Evolutionary conservation across 2,113 vertebrate genomes (phyloP).

Genomic region (Tylochromis polylepis): DNA sequence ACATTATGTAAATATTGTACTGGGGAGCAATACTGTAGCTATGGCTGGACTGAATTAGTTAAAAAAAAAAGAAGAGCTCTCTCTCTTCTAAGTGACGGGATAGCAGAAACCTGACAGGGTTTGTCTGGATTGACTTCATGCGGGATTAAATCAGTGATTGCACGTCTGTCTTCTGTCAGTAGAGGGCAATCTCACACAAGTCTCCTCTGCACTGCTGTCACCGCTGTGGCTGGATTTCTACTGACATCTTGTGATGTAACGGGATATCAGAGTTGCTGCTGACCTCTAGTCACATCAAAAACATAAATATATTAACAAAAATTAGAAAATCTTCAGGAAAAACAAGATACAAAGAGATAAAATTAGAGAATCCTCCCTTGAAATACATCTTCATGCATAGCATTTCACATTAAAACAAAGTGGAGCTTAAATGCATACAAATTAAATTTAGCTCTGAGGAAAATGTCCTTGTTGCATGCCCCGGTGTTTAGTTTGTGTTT

Average conservation of each 20-base stretch:
- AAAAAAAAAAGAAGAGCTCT: background rate
- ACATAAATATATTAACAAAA: background rate
- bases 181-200: slow-evolving; percentile 8
- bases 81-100: background rate
- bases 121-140: background rate
- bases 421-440: background rate
- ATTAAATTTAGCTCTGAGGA: background rate
- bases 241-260: background rate
- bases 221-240: background rate
- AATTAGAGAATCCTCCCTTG: background rate
- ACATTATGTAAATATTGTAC: background rate
- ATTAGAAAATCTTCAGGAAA: background rate
- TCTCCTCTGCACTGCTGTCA: background rate
- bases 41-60: background rate
- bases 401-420: background rate
- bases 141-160: background rate
- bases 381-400: background rate
- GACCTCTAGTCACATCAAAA: background rate
- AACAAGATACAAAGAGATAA: background rate
- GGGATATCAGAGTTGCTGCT: background rate
- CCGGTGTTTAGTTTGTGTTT: background rate
- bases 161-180: background rate
- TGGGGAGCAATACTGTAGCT: background rate
- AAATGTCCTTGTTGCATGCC: background rate
- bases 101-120: background rate